phyloP scores from a whole-genome alignment of 2,113 vertebrate species.

The Hippopotamus amphibius region DNA sequence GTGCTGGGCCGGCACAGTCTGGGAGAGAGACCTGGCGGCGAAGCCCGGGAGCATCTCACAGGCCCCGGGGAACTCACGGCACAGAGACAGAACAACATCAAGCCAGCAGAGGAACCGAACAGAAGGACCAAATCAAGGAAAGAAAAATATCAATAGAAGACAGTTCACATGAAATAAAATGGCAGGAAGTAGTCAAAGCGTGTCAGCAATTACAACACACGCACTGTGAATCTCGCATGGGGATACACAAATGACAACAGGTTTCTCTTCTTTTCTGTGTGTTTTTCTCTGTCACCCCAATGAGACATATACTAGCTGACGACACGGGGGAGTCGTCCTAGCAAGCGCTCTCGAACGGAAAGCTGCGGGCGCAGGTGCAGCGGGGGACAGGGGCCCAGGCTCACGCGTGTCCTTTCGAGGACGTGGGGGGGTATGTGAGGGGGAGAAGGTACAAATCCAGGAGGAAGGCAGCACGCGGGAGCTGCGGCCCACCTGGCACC shows the following conservation, averaged over 20 bases:
- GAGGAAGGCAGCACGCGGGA: accelerated
- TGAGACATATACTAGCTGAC: neutral
- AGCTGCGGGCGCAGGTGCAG: accelerated
- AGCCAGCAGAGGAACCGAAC: neutral
- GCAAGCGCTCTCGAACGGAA: accelerated
- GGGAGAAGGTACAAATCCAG: accelerated
- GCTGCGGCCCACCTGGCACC: too few relatives aligned
- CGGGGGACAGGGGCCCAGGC: neutral
- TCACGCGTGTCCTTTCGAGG: neutral
- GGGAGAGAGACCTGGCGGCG: neutral
- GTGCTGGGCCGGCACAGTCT: accelerated
- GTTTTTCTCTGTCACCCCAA: neutral
- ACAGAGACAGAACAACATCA: neutral
- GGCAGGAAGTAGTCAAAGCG: accelerated
- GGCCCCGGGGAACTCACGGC: neutral
- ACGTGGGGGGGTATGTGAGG: too few relatives aligned
- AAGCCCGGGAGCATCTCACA: neutral
- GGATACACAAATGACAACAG: neutral
- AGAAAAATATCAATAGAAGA: accelerated
- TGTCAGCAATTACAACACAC: accelerated
- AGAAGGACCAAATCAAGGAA: neutral
- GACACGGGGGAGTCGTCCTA: accelerated
- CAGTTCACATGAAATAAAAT: accelerated
- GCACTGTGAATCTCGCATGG: neutral
- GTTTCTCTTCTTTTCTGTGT: neutral